Evolutionary conservation across 2,113 vertebrate genomes (phyloP).

Genomic region (Lynx canadensis): DNA sequence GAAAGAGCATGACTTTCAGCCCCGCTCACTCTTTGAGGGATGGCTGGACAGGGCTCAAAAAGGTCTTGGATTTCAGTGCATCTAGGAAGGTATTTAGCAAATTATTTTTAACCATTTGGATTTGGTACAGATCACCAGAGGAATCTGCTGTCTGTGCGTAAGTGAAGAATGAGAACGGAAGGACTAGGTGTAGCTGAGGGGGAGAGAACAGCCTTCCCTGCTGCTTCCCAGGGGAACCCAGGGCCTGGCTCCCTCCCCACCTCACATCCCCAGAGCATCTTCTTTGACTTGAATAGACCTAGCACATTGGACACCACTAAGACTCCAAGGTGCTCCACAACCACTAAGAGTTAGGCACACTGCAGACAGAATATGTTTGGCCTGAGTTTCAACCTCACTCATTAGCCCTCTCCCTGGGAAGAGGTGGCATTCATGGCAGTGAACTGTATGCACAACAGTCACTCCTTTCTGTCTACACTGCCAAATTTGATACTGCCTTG

Average conservation of each 20-base stretch:
- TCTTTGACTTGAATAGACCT: not conserved
- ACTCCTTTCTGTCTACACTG: conserved; percentile 42
- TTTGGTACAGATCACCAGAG: conserved; percentile 66
- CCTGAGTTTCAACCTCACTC: not conserved
- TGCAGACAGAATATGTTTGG: not conserved
- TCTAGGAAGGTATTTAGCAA: conserved; percentile 78
- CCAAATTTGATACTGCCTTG: conserved; percentile 60
- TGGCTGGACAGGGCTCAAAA: conserved; percentile 72
- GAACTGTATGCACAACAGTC: not conserved
- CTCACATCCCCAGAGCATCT: not conserved
- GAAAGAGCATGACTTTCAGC: conserved; percentile 70
- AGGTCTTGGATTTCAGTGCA: conserved; percentile 77
- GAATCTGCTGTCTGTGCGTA: conserved; percentile 54
- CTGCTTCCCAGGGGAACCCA: not conserved
- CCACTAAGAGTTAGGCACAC: not conserved
- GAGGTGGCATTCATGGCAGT: not conserved
- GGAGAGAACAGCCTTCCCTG: not conserved
- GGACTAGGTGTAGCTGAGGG: not conserved
- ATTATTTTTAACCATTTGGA: conserved; percentile 78
- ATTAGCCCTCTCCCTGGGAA: not conserved
- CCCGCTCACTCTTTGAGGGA: conserved; percentile 71
- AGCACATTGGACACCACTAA: not conserved
- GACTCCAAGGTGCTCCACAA: not conserved
- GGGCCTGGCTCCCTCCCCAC: not conserved
- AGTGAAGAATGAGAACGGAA: not conserved